Evolutionary conservation across 2,113 vertebrate species (phyloP).

Genomic region (Sapayoa aenigma): DNA sequence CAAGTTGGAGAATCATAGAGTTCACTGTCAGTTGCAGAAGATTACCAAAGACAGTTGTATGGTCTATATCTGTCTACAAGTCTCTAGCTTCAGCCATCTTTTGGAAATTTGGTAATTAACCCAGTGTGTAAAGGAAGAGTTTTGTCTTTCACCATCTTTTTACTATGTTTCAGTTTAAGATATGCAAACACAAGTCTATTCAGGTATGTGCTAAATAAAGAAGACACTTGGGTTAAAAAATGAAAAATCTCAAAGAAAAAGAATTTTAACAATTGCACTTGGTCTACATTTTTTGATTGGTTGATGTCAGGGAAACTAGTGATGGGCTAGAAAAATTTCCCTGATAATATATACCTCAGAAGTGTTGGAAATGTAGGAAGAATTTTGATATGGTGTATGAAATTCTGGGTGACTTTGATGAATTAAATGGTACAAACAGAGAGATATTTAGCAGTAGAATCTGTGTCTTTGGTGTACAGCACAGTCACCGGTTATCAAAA

Average conservation of each 20-base stretch:
- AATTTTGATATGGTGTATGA: not conserved
- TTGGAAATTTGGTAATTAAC: not conserved
- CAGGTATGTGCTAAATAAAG: not conserved
- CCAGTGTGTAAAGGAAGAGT: not conserved
- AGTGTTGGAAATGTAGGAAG: not conserved
- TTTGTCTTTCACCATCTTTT: not conserved
- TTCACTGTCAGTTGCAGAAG: not conserved
- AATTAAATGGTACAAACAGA: not conserved
- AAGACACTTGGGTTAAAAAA: not conserved
- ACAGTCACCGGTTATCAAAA: not conserved
- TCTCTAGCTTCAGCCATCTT: not conserved
- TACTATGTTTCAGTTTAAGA: not conserved
- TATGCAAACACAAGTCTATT: not conserved
- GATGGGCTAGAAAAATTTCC: not conserved
- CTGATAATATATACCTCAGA: not conserved
- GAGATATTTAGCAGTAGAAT: not conserved
- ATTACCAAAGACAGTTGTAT: not conserved
- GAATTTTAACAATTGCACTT: not conserved
- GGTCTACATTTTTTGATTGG: not conserved
- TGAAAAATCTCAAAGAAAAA: not conserved
- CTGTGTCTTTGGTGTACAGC: not conserved
- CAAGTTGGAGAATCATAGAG: not conserved
- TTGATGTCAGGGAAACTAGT: not conserved
- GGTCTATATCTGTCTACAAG: not conserved
- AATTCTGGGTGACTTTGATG: not conserved